These are phyloP conservation scores for Silurus glanis DNA, from an alignment of 2,113 vertebrate species.

Conservation along the genomic window DNA sequence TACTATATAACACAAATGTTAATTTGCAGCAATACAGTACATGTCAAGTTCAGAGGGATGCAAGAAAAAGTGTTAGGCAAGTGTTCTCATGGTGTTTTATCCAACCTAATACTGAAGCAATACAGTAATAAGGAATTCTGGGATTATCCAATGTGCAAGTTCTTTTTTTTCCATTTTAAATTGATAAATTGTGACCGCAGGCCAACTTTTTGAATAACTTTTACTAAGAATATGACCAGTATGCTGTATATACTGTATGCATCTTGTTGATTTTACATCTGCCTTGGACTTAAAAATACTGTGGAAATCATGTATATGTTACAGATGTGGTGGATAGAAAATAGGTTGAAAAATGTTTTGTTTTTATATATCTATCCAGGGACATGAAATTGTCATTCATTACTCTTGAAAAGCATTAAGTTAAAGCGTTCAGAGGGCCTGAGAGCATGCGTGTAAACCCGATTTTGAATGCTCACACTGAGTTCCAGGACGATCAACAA, in stretches of 20 bases:
- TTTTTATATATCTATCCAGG: not conserved
- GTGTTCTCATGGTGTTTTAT: not conserved
- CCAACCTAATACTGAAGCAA: not conserved
- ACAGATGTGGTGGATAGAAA: not conserved
- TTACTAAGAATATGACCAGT: not conserved
- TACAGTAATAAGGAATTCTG: not conserved
- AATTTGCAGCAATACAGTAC: not conserved
- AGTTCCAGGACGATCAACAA: slow-evolving; percentile 2
- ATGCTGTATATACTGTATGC: not conserved
- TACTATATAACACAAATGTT: not conserved
- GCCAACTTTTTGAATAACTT: not conserved
- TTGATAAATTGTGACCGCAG: not conserved
- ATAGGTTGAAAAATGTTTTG: not conserved
- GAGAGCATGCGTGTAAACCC: slow-evolving; percentile 45
- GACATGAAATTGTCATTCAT: not conserved
- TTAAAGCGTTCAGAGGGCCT: slow-evolving; percentile 28
- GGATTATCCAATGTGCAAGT: not conserved
- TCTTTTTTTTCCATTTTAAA: not conserved
- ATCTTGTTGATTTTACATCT: not conserved
- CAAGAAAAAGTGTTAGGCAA: not conserved
- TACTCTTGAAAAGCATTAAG: slow-evolving; percentile 28
- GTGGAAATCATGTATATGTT: not conserved
- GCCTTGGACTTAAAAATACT: not conserved
- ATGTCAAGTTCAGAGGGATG: not conserved
- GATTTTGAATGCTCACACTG: not conserved